Evolutionary conservation across 2,888 invertebrate species (phyloP), one percentile per base, ranked within the genome.

Genomic region (Pristionchus arcanus): DNA sequence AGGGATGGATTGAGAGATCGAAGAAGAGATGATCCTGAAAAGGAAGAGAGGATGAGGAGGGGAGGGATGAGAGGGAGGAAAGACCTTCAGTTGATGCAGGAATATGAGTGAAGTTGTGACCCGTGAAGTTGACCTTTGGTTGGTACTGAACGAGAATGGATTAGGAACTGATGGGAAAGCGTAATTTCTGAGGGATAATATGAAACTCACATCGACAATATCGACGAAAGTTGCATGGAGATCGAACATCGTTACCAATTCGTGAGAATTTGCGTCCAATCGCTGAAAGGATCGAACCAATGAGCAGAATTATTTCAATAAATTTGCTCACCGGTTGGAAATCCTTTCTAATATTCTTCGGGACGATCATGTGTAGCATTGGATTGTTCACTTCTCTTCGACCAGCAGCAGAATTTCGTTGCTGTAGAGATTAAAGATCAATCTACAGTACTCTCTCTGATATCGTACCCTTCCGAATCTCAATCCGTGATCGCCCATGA

Each of bases 401-500:
- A 53, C 87, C 87, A 31, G 59, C 55, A 11, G 31, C 53, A 53
- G 87, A 53, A 4, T 87, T 59, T 25, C 87, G 68, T 55, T 87
- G 87, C 87, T 87, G 34, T 0, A 86, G 53, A 71, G 31, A 87
- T 49, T 21, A 74, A 71, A 68, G 42, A 66, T 86, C 42, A 68
- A 11, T 34, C 37, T 31, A 68, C 68, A 28, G 68, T 68, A 34
- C 68, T 68, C 68, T 68, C 68, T 31, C 28, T 7, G n/a, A 68
- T 28, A 42, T n/a, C 66, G 31, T 71, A 87, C 87, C 74, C 42
- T 42, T 68, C 87, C 87, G 53, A 87, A 87, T 49, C 93, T 83
- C 16, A 92, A 87, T 31, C 93, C 92, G 84, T 93, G 93, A 88
- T 93, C 93, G 7, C 92, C 93, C 89, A 92, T 91, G 21, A 93